Conservation (phyloP, 2,113 vertebrate species). For the Crypturellus undulatus region DNA sequence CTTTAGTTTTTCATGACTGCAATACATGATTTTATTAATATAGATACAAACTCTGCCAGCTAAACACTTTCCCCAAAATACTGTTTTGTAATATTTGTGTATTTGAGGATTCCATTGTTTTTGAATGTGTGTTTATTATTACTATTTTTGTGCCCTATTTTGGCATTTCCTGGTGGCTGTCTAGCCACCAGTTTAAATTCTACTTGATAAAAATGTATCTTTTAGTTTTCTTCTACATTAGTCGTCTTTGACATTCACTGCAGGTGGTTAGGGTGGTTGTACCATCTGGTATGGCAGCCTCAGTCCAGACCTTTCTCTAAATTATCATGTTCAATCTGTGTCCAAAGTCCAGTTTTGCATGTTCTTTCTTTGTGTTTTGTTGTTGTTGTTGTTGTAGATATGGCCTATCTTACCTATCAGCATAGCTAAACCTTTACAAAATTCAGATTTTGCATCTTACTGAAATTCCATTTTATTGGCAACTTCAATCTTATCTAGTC, state of each 20-base stretch:
- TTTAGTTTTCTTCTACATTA: neutral
- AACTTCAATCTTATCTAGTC: constrained; percentile 31
- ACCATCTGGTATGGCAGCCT: neutral
- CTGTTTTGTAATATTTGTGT: neutral
- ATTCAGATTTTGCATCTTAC: constrained; percentile 1
- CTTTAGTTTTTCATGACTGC: neutral
- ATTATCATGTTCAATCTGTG: constrained; percentile 20
- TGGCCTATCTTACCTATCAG: neutral
- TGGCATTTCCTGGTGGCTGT: neutral
- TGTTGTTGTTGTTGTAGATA: neutral
- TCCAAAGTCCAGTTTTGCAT: constrained; percentile 9
- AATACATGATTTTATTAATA: neutral
- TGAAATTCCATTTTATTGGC: constrained; percentile 59
- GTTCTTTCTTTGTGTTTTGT: constrained; percentile 35
- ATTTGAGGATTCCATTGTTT: neutral
- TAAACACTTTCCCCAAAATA: neutral
- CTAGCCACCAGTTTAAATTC: neutral
- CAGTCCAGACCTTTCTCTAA: neutral
- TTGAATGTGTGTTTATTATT: neutral
- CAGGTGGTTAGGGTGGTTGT: neutral
- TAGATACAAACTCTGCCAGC: neutral
- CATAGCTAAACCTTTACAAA: neutral
- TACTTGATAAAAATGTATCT: neutral
- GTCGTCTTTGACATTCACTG: neutral
- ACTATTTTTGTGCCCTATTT: neutral